A percentile compares a stretch with the other conserved stretches of the same genome.
phyloP scores from a whole-genome alignment of 1,140 invertebrate species.

The Cydia splendana region DNA sequence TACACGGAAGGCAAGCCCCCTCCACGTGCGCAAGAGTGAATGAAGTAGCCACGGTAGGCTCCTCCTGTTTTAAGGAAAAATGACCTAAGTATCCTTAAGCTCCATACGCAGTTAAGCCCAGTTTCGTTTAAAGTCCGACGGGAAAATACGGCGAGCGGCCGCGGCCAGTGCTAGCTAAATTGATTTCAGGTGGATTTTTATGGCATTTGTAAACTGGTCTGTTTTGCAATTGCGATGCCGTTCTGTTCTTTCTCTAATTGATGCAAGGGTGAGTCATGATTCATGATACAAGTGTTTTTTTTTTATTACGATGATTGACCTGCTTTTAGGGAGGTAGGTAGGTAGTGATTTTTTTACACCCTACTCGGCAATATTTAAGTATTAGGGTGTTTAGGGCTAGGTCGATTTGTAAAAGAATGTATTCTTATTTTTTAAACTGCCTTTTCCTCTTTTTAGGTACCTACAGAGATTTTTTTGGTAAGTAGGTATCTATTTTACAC shows the following conservation, averaged over 20 bases:
- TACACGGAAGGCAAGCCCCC: constrained; percentile 75
- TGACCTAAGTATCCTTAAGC: background rate
- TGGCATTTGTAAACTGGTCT: constrained; percentile 11
- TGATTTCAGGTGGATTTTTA: constrained; percentile 11
- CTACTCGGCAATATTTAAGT: no score
- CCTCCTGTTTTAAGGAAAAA: constrained; percentile 47
- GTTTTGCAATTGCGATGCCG: background rate
- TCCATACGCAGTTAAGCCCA: background rate
- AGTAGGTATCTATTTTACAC: no score
- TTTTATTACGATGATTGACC: background rate
- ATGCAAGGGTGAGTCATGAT: background rate
- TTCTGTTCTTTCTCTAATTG: background rate
- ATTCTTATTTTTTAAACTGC: no score
- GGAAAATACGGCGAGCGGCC: background rate
- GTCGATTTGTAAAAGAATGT: no score
- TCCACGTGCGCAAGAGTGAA: constrained; percentile 62
- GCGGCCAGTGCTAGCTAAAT: background rate
- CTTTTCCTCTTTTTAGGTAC: no score
- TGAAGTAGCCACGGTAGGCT: constrained; percentile 70
- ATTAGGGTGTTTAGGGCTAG: no score
- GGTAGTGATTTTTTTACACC: no score
- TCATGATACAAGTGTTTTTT: background rate
- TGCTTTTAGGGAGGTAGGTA: no score
- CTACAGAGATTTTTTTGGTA: no score
- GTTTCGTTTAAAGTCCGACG: background rate